Conservation (phyloP, 2,797 vertebrate genomes). For the Triplophysa bombifrons region DNA sequence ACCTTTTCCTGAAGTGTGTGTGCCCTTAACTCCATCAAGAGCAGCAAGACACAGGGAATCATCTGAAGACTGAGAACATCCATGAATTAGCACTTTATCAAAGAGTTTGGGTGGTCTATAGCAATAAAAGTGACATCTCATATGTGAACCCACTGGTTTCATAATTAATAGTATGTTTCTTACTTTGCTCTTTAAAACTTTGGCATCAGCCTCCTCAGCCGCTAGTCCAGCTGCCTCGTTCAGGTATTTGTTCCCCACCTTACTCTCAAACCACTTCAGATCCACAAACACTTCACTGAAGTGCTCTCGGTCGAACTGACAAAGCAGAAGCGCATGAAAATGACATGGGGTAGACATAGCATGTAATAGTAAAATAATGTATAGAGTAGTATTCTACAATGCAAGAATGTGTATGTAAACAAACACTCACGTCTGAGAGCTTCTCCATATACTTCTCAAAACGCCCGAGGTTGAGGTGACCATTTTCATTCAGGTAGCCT, state of each 20-base stretch:
- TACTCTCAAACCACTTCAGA: constrained; percentile 99
- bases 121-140: not conserved
- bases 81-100: not conserved
- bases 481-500: constrained; percentile 98
- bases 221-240: constrained; percentile 93
- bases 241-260: constrained; percentile 97
- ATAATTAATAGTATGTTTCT: not conserved
- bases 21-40: constrained; percentile 76
- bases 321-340: constrained; percentile 24
- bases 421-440: constrained; percentile 86
- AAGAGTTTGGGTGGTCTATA: not conserved
- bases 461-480: constrained; percentile 89
- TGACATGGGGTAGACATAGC: not conserved
- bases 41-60: constrained; percentile 79
- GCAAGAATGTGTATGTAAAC: not conserved
- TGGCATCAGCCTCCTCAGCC: constrained; percentile 84
- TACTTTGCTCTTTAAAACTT: constrained; percentile 77
- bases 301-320: constrained; percentile 96
- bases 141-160: not conserved
- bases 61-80: constrained; percentile 73
- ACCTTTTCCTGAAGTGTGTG: constrained; percentile 73
- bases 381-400: not conserved
- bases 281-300: constrained; percentile 97
- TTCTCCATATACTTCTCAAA: constrained; percentile 96
- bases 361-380: not conserved